Percentiles rank a stretch among this genome's conserved stretches.
These are phyloP conservation scores for Myiagra hebetior DNA, from an alignment of 2,113 vertebrate species.

Conservation along the genomic window DNA sequence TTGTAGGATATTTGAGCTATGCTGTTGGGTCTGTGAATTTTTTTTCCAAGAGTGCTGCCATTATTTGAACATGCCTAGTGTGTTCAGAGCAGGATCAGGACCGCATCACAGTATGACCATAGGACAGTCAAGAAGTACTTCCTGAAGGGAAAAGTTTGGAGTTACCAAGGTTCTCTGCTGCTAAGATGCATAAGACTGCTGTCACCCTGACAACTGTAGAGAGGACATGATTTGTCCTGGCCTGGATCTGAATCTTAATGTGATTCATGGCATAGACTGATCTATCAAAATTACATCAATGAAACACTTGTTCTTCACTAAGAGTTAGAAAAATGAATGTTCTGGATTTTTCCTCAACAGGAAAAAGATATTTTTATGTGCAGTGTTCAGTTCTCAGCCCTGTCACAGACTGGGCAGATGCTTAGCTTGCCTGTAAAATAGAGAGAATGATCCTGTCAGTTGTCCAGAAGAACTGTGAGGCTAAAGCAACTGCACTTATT, in stretches of 20 bases:
- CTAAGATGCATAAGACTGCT: neutral
- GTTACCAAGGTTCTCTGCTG: neutral
- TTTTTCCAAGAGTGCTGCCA: neutral
- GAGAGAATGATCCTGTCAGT: neutral
- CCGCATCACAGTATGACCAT: neutral
- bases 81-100: neutral
- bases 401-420: neutral
- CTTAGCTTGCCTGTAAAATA: neutral
- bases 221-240: neutral
- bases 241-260: neutral
- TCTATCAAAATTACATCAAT: neutral
- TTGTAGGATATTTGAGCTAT: neutral
- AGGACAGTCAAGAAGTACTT: neutral
- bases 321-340: neutral
- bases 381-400: neutral
- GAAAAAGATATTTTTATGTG: neutral
- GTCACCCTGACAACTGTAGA: neutral
- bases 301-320: neutral
- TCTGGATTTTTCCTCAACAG: neutral
- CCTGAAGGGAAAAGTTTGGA: neutral
- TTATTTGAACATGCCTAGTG: neutral
- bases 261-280: neutral
- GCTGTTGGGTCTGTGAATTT: neutral
- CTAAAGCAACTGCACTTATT: neutral
- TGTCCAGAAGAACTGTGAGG: neutral